Evolutionary conservation across 1,140 invertebrate species (phyloP).

Genomic region (Euura saliciscinereae): DNA sequence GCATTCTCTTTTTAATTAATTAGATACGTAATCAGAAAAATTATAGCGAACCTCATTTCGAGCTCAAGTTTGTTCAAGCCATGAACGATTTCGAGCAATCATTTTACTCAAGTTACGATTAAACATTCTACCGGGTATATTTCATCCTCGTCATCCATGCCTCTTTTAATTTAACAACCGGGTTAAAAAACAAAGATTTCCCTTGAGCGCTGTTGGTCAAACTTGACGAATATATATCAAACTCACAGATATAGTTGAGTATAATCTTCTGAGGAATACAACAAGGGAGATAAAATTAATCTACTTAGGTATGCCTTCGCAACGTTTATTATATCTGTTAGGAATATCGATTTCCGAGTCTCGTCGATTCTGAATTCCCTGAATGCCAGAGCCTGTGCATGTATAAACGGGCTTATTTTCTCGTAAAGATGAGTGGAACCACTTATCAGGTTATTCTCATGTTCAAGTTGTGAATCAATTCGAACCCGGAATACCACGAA

Average conservation of each 20-base stretch:
- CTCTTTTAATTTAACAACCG: not conserved
- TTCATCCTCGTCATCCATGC: not conserved
- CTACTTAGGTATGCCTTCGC: not conserved
- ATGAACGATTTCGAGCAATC: no score
- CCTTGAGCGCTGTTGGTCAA: not conserved
- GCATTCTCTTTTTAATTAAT: no score
- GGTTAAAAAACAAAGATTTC: not conserved
- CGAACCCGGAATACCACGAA: not conserved
- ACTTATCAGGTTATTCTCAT: no score
- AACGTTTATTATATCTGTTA: not conserved
- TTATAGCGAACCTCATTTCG: no score
- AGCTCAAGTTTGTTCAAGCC: no score
- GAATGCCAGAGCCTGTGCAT: not conserved
- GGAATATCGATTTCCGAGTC: not conserved
- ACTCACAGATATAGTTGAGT: not conserved
- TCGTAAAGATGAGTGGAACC: not conserved
- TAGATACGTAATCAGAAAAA: no score
- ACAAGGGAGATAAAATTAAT: not conserved
- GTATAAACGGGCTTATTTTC: not conserved
- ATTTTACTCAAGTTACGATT: not conserved
- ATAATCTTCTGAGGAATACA: not conserved
- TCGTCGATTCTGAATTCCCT: not conserved
- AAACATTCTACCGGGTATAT: not conserved
- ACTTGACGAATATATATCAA: constrained; percentile 4
- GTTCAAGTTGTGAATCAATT: not conserved